A percentile compares a stretch with the other conserved stretches of the same genome.
These are phyloP conservation scores for Rhinoderma darwinii DNA, from an alignment of 2,113 vertebrate genomes.

Conservation along the genomic window DNA sequence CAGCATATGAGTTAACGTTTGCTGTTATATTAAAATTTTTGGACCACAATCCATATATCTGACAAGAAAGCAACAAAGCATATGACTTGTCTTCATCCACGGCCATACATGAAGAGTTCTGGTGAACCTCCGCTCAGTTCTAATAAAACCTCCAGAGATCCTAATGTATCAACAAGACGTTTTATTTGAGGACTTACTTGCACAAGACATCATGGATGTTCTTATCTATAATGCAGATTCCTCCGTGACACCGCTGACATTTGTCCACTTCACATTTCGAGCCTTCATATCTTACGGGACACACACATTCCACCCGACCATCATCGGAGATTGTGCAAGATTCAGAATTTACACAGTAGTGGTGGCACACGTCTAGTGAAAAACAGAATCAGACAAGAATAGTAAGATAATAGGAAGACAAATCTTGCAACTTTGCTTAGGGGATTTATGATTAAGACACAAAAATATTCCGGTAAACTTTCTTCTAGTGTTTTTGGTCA, in stretches of 20 bases:
- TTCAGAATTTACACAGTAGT: conserved; percentile 95
- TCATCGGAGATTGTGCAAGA: conserved; percentile 88
- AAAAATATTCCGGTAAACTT: too few species aligned
- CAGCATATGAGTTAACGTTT: too few species aligned
- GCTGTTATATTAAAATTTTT: too few species aligned
- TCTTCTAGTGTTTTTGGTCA: neutral
- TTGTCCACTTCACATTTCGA: conserved; percentile 93
- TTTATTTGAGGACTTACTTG: conserved; percentile 84
- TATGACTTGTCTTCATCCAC: too few species aligned
- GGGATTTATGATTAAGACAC: neutral
- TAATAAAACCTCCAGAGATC: neutral
- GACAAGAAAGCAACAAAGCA: too few species aligned
- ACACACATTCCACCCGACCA: conserved; percentile 90
- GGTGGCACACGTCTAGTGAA: conserved; percentile 90
- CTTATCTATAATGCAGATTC: conserved; percentile 86
- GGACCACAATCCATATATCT: too few species aligned
- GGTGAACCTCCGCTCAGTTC: too few species aligned
- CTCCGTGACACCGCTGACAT: conserved; percentile 89
- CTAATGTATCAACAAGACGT: neutral
- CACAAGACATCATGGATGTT: conserved; percentile 85
- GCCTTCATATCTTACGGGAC: conserved; percentile 87
- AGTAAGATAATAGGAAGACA: neutral
- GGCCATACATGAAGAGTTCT: neutral
- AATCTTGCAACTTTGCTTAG: neutral
- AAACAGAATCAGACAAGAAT: neutral